Evolutionary conservation across 1,140 invertebrate species (phyloP), one percentile per base, ranked within the genome.

Genomic region (Drosophila pseudoananassae): DNA sequence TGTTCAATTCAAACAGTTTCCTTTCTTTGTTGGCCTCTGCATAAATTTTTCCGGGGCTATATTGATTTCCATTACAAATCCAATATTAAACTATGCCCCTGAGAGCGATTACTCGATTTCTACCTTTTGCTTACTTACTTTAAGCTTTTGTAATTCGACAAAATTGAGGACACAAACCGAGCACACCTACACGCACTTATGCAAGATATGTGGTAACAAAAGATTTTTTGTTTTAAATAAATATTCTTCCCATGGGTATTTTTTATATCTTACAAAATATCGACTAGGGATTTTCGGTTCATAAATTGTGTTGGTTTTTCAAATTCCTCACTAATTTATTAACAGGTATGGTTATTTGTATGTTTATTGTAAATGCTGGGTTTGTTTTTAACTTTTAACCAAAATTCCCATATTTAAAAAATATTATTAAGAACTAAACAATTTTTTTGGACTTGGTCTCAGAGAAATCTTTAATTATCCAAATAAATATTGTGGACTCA

Each of bases 31-130:
- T 65, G 46, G 49, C 40, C 60, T 29, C 46, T 75, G 71, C 70
- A 56, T 75, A 73, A 57, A 52, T 75, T 69, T 65, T 8, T 60
- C 31, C 36, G 27, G 40, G 59, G 71, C 59, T 3, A 65, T 75
- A 75, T 75, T 75, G 71, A 75, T 75, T 75, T 57, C 52, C 71
- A 75, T 71, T 64, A 64, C 66, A 71, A 71, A 59, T 71, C 54
- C 66, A 74, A 75, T 56, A 75, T 69, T 43, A 75, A 75, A 75
- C 59, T 53, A 40, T 75, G 60, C 71, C 71, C 71, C 71, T 56
- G 71, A 75, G 71, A 65, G 52, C 47, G 71, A 75, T 75, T 57
- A 73, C 51, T 74, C 52, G 52, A 31, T 57, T 64, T 17, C 14
- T 57, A 46, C 57, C 50, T 53, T 50, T 64, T 72, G 68, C 45